phyloP scores from a whole-genome alignment of 2,797 vertebrate species.

The Emys orbicularis region DNA sequence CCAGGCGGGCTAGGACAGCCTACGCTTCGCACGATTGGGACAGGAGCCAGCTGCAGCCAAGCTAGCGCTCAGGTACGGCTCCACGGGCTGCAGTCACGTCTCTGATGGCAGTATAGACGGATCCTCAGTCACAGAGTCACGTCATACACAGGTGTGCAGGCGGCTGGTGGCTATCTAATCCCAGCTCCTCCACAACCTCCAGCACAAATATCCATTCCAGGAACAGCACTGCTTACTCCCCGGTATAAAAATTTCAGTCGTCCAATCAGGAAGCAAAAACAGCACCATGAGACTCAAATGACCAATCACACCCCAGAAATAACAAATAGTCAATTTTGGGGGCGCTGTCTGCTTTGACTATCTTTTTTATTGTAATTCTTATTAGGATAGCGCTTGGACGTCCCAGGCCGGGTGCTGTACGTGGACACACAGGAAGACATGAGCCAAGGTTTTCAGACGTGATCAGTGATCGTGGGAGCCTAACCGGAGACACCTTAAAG shows the following conservation, averaged over 20 bases:
- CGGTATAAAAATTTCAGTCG: not conserved
- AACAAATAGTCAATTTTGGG: not conserved
- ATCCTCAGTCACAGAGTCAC: not conserved
- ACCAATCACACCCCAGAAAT: not conserved
- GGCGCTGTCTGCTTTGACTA: not conserved
- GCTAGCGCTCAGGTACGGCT: too few relatives aligned
- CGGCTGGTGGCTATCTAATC: not conserved
- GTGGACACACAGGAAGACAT: not conserved
- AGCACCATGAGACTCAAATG: not conserved
- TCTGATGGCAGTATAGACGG: not conserved
- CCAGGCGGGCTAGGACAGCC: too few relatives aligned
- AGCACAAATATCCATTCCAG: not conserved
- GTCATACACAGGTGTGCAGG: not conserved
- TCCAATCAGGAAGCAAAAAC: not conserved
- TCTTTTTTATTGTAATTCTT: not conserved
- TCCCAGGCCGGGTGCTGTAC: not conserved
- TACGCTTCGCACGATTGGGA: too few relatives aligned
- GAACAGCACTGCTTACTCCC: not conserved
- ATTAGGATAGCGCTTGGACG: not conserved
- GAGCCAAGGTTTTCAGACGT: not conserved
- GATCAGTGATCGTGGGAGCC: not conserved
- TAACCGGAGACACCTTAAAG: not conserved
- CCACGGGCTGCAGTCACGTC: not conserved
- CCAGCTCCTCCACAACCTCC: not conserved
- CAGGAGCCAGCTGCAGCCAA: too few relatives aligned